Evolutionary conservation across 37 sponge, comb jelly and placozoan genomes (phyloP).

Genomic region (Cladorhizidae sp.): DNA sequence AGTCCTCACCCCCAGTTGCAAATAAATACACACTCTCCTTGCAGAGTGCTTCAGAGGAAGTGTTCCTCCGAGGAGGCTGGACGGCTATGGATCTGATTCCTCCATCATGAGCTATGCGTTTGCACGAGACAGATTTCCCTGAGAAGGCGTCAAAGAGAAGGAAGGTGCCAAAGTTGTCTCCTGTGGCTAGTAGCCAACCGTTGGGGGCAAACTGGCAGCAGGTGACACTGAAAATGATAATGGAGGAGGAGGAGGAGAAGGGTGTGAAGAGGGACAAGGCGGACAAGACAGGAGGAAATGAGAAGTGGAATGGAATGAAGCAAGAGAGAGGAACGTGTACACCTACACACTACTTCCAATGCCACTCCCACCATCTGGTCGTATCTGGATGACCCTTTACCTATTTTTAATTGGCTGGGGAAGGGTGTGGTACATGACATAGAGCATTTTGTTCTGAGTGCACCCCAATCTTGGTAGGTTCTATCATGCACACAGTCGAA

Average conservation of each 20-base stretch:
- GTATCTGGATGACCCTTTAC: too few species aligned
- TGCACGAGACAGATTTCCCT: background rate
- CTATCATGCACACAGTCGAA: too few species aligned
- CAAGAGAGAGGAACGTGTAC: too few species aligned
- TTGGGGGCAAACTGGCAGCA: conserved; percentile 59
- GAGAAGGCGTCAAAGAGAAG: conserved; percentile 54
- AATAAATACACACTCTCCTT: background rate
- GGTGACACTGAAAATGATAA: conserved; percentile 29
- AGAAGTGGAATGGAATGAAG: too few species aligned
- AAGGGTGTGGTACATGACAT: too few species aligned
- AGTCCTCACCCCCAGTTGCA: conserved; percentile 45
- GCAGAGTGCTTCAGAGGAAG: background rate
- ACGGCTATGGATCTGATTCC: conserved; percentile 55
- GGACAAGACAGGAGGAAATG: background rate
- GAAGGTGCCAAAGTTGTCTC: conserved; percentile 53
- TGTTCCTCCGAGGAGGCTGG: background rate
- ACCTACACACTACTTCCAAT: too few species aligned
- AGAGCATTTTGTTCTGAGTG: too few species aligned
- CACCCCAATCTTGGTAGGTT: too few species aligned
- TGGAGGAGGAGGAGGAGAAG: background rate
- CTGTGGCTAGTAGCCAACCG: conserved; percentile 60
- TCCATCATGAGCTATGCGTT: conserved; percentile 43
- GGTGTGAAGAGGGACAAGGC: background rate
- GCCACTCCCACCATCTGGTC: too few species aligned
- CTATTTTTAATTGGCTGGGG: too few species aligned